A percentile compares a stretch with the other conserved stretches of the same genome.
Evolutionary conservation across 2,797 vertebrate species (phyloP).

Genomic region (Ceyx erithaca): DNA sequence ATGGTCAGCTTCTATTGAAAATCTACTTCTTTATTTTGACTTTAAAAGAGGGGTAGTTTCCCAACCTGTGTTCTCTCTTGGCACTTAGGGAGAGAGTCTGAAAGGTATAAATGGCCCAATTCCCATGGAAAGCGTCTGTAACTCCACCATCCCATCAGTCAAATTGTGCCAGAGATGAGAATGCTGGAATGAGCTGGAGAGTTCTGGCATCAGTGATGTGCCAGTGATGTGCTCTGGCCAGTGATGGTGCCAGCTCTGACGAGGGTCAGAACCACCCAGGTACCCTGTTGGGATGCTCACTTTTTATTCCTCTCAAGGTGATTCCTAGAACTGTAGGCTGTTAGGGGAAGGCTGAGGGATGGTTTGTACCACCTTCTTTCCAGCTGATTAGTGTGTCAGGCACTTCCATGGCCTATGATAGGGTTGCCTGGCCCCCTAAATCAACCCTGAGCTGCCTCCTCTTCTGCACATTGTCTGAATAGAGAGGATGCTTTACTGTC

Average conservation of each 20-base stretch:
- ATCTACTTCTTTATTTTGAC: neutral
- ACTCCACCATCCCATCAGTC: neutral
- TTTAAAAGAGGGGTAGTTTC: neutral
- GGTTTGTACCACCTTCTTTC: neutral
- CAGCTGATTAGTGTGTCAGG: neutral
- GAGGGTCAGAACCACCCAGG: neutral
- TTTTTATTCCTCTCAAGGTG: neutral
- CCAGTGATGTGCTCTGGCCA: neutral
- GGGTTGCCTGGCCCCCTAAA: neutral
- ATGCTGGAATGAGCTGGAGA: too few relatives aligned
- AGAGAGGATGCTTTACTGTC: neutral
- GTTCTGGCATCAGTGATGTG: neutral
- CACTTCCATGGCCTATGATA: neutral
- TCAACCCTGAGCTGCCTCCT: neutral
- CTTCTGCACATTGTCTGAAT: neutral
- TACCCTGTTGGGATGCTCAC: neutral
- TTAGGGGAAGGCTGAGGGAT: neutral
- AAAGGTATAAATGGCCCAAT: slow-evolving; percentile 18
- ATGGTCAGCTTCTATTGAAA: neutral
- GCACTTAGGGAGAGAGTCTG: neutral
- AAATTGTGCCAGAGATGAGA: neutral
- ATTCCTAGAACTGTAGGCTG: neutral
- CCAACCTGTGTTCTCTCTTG: neutral
- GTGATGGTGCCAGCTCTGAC: neutral
- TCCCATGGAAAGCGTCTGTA: neutral